Conservation (phyloP, 1,140 invertebrate species). For the Drosophila guanche region DNA sequence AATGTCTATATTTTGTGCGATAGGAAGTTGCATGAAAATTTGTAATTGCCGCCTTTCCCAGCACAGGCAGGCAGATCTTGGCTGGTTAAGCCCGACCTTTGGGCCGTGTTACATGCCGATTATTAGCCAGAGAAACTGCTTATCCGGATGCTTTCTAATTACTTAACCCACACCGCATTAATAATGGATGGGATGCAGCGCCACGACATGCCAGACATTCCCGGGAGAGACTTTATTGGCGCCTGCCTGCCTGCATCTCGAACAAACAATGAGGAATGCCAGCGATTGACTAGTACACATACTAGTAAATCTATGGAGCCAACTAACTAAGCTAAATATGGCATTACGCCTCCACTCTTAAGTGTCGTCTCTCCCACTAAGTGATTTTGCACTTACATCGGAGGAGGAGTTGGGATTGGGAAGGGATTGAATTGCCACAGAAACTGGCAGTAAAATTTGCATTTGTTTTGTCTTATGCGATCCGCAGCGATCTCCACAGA, state of each 20-base stretch:
- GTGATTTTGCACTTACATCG: background rate
- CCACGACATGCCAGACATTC: constrained; percentile 23
- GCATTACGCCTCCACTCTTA: too few species aligned
- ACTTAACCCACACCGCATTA: constrained; percentile 13
- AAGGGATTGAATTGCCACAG: constrained; percentile 54
- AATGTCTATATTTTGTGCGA: constrained; percentile 65
- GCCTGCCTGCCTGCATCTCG: constrained; percentile 4
- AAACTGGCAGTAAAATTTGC: constrained; percentile 42
- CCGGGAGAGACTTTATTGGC: constrained; percentile 18
- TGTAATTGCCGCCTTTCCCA: constrained; percentile 16
- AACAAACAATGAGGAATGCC: constrained; percentile 1
- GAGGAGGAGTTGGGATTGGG: constrained; percentile 10
- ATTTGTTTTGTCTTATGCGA: constrained; percentile 55
- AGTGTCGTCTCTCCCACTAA: too few species aligned
- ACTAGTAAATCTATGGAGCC: background rate
- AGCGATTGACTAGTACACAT: too few species aligned
- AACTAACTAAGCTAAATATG: constrained; percentile 1
- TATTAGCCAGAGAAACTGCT: constrained; percentile 42
- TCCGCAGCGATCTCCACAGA: constrained; percentile 38
- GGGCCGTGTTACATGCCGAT: constrained; percentile 28
- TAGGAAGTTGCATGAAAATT: background rate
- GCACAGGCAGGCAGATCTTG: constrained; percentile 20
- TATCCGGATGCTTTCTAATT: constrained; percentile 28
- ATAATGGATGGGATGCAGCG: constrained; percentile 32
- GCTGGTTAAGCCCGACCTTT: constrained; percentile 42